These are phyloP conservation scores for Tetramorium simillimum DNA, from an alignment of 1,140 invertebrate species.

Conservation along the genomic window DNA sequence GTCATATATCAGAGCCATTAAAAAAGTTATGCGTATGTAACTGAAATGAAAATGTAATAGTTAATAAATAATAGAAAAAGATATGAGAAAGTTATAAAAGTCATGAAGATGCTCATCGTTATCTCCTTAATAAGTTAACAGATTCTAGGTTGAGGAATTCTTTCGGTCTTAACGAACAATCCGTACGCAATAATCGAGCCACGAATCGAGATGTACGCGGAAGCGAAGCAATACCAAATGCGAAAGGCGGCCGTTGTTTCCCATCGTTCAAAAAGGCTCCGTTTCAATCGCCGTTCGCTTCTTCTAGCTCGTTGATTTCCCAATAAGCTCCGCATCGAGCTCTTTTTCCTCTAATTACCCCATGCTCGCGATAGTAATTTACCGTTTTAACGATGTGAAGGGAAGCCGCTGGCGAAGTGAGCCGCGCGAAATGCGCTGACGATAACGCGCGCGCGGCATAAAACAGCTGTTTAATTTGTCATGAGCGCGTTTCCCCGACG, in stretches of 20 bases:
- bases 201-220: not conserved
- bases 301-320: constrained; percentile 33
- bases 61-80: not conserved
- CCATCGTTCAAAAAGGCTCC: not conserved
- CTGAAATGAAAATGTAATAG: not conserved
- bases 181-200: not conserved
- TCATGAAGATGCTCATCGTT: not conserved
- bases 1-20: not conserved
- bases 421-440: not conserved
- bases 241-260: not conserved
- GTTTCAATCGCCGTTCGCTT: constrained; percentile 22
- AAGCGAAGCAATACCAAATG: not conserved
- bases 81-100: not conserved
- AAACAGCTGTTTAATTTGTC: constrained; percentile 46
- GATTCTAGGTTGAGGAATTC: not conserved
- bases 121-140: not conserved
- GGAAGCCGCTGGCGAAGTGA: not conserved
- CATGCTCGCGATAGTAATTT: constrained; percentile 38
- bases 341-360: constrained; percentile 49
- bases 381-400: constrained; percentile 56
- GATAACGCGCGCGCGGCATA: constrained; percentile 17
- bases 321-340: constrained; percentile 37
- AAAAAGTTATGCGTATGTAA: not conserved
- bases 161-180: not conserved
- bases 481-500: not conserved